Evolutionary conservation across 2,797 vertebrate species (phyloP).

Genomic region (Novumbra hubbsi): DNA sequence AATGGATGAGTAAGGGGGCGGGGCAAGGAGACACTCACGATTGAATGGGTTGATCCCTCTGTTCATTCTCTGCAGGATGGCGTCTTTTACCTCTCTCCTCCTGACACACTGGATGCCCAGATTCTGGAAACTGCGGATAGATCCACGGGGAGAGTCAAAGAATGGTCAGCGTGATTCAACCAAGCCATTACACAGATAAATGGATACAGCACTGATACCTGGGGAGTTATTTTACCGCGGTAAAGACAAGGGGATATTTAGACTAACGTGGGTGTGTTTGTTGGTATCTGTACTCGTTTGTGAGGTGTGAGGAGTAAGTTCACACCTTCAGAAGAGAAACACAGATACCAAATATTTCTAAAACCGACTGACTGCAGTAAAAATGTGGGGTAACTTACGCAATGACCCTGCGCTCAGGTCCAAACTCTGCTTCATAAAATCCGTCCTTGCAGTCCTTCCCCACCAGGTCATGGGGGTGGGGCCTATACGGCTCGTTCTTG

Average conservation of each 20-base stretch:
- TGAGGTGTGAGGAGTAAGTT: neutral
- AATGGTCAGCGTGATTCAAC: neutral
- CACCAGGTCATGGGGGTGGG: conserved; percentile 95
- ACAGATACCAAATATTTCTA: neutral
- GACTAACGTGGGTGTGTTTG: conserved; percentile 29
- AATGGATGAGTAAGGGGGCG: neutral
- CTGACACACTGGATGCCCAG: conserved; percentile 97
- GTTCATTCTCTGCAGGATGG: conserved; percentile 84
- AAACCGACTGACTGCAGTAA: neutral
- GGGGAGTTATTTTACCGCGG: conserved; percentile 66
- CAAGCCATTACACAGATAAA: conserved; percentile 14
- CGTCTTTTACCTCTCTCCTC: conserved; percentile 93
- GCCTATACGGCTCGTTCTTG: conserved; percentile 91
- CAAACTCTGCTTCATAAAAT: conserved; percentile 95
- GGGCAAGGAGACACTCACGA: conserved; percentile 75
- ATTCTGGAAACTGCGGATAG: conserved; percentile 89
- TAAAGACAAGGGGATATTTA: neutral
- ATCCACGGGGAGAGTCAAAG: conserved; percentile 17
- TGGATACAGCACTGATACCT: conserved; percentile 62
- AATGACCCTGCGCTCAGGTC: conserved; percentile 89
- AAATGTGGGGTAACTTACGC: conserved; percentile 79
- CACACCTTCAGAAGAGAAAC: neutral
- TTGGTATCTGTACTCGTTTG: conserved; percentile 4
- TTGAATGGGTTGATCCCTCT: conserved; percentile 92
- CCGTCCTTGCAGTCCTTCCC: conserved; percentile 97